Base-by-base conservation (phyloP, 2,113 vertebrate genomes). In the Eublepharis macularius region DNA sequence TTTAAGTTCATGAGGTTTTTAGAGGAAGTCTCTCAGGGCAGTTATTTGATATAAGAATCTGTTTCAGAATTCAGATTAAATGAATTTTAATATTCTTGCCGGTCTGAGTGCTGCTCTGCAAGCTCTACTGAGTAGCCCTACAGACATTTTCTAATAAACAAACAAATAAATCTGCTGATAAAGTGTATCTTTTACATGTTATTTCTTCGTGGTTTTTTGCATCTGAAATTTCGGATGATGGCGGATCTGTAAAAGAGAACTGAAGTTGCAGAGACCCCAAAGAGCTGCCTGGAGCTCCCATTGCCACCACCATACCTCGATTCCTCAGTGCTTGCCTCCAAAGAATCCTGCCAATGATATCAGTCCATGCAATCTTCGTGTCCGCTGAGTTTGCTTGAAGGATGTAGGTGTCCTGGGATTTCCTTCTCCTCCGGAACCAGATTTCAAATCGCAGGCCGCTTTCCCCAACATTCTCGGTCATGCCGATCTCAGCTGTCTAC, bases 271-370 rank as follows among this genome's bases (percentile, higher is more conserved):
- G 24, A 57, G 70, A 3, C 9, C 26, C 14, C 13, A 8, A 66
- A 47, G 21, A 66, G 11, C 16, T 24, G 6, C 12, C 32, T 29
- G 75, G 17, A 14, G 32, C 57, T 21, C 11, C 26, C 7, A 5
- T 51, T 54, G 36, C 17, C 36, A 4, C 24, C 47, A 21, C 0
- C 60, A 41, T 83, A 98, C 97, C 98, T 96, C 96, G 88, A 92
- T 97, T 98, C 76, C 96, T 93, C 86, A 98, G 96, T 1, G 97
- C 98, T 91, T 97, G 97, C 65, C 95, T 96, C 98, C 97, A 98
- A 43, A 98, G 95, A 90, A 98, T 97, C 91, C 97, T 97, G 66
- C 97, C 96, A n/a, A 97, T 96, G 80, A 96, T 95, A 45, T 90
- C 79, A 0, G 97, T 97, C 97, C 98, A 97, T 54, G 94, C 92